These are phyloP conservation scores for Falco columbarius DNA, from an alignment of 2,797 vertebrate genomes.

Conservation along the genomic window DNA sequence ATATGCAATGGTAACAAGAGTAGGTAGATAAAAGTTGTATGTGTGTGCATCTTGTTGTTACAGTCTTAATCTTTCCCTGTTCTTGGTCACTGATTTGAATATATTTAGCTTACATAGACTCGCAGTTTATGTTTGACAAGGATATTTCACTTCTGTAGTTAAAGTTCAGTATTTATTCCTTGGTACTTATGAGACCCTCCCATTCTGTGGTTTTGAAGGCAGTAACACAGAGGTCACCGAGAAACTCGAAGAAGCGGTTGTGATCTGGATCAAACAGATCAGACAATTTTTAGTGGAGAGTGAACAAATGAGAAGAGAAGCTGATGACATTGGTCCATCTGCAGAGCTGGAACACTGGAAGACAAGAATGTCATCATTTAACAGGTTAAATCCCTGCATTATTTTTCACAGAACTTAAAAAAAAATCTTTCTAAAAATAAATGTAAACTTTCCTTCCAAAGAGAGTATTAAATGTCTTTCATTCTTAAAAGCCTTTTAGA, in stretches of 20 bases:
- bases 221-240: slow-evolving; percentile 80
- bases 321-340: slow-evolving; percentile 81
- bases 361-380: slow-evolving; percentile 82
- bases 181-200: not conserved
- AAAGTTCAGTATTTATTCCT: not conserved
- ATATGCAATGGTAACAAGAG: not conserved
- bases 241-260: slow-evolving; percentile 76
- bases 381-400: slow-evolving; percentile 73
- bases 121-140: not conserved
- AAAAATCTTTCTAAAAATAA: not conserved
- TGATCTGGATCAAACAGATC: slow-evolving; percentile 83
- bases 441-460: not conserved
- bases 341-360: slow-evolving; percentile 87
- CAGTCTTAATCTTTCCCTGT: not conserved
- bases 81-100: not conserved
- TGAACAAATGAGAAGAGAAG: slow-evolving; percentile 86
- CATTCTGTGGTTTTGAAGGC: slow-evolving; percentile 68
- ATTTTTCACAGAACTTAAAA: not conserved
- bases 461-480: not conserved
- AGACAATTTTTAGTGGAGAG: slow-evolving; percentile 81
- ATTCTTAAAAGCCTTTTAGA: slow-evolving; percentile 81
- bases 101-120: not conserved
- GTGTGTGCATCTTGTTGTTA: not conserved
- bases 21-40: not conserved
- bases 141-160: not conserved